Evolutionary conservation across 2,797 vertebrate genomes (phyloP).

Genomic region (Alauda arvensis): DNA sequence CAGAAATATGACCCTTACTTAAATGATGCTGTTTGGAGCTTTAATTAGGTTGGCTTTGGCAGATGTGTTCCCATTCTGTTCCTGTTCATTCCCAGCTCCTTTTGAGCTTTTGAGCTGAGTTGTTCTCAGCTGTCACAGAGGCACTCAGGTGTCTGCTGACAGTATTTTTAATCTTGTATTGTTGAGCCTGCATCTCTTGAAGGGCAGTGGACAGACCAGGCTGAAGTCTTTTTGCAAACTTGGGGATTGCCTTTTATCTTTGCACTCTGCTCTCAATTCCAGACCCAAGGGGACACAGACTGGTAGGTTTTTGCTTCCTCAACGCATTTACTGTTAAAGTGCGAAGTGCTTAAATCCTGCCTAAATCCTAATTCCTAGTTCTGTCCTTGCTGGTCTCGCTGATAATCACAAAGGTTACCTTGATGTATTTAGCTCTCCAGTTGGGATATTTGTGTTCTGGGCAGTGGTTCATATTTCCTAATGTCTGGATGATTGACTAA

Average conservation of each 20-base stretch:
- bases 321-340: neutral
- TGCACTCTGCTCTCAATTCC: fast-evolving
- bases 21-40: neutral
- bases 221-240: neutral
- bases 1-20: neutral
- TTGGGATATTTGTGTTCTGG: neutral
- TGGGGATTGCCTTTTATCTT: neutral
- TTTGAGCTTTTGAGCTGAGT: neutral
- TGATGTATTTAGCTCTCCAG: neutral
- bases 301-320: neutral
- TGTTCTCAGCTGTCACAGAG: neutral
- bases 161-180: neutral
- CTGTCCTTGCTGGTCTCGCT: neutral
- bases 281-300: neutral
- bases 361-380: neutral
- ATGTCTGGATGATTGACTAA: neutral
- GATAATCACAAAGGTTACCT: neutral
- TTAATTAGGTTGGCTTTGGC: neutral
- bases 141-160: neutral
- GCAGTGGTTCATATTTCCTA: neutral
- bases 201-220: neutral
- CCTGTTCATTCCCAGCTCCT: neutral
- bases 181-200: neutral
- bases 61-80: neutral
- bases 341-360: neutral